These are phyloP conservation scores for Bergia puertoricense DNA, from an alignment of 92 coral and sea anemone species.

Conservation along the genomic window DNA sequence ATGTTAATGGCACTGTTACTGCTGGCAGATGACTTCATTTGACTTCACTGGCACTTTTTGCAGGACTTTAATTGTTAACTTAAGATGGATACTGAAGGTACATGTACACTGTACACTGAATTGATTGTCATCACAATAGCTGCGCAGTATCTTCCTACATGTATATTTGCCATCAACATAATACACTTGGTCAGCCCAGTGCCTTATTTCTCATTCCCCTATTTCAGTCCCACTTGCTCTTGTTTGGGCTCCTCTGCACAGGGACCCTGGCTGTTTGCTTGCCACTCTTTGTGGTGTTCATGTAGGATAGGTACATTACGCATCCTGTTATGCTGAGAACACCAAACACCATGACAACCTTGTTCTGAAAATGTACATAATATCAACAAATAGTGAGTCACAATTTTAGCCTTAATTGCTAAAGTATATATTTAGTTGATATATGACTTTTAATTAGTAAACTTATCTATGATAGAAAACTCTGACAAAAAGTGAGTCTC, in stretches of 20 bases:
- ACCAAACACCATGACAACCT: slow-evolving; percentile 93
- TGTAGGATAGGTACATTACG: slow-evolving; percentile 79
- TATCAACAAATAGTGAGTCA: neutral
- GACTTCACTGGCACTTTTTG: too few species aligned
- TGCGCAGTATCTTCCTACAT: neutral
- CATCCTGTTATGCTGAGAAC: slow-evolving; percentile 82
- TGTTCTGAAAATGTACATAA: slow-evolving; percentile 65
- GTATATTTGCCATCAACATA: neutral
- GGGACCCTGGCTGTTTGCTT: slow-evolving; percentile 44
- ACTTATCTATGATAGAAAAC: too few species aligned
- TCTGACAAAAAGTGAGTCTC: too few species aligned
- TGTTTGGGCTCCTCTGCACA: slow-evolving; percentile 46
- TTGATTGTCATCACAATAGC: neutral
- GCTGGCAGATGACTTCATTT: neutral
- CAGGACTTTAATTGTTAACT: too few species aligned
- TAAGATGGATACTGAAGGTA: too few species aligned
- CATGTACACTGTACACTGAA: neutral
- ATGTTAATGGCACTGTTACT: too few species aligned
- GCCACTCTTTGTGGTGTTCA: slow-evolving; percentile 64
- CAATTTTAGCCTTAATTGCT: too few species aligned
- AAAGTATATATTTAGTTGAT: too few species aligned
- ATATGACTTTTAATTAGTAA: too few species aligned
- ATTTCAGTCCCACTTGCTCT: slow-evolving; percentile 84
- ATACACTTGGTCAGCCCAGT: neutral
- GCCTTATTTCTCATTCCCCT: neutral